Evolutionary conservation across 2,888 invertebrate species (phyloP).

Genomic region (Macrophya annulata): DNA sequence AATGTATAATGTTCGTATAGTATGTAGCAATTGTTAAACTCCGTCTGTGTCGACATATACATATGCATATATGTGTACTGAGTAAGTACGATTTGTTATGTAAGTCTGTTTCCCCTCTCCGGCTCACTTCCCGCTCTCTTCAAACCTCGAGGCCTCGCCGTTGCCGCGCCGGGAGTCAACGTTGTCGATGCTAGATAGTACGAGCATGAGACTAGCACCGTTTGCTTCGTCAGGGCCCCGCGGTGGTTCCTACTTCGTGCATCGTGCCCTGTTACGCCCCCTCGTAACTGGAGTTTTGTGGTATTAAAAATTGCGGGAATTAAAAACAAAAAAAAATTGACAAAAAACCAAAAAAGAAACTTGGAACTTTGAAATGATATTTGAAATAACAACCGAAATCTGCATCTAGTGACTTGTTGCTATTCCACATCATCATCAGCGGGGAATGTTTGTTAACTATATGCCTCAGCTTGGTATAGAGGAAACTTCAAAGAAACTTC

Average conservation of each 20-base stretch:
- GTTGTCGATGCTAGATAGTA: conserved; percentile 52
- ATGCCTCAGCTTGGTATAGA: neutral
- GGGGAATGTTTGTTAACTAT: neutral
- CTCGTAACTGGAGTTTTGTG: neutral
- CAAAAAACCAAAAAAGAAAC: neutral
- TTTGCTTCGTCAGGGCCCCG: conserved; percentile 30
- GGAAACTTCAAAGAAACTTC: neutral
- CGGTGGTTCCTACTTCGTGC: conserved; percentile 26
- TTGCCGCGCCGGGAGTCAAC: conserved; percentile 52
- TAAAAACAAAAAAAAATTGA: neutral
- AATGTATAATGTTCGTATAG: neutral
- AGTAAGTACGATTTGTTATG: conserved; percentile 51
- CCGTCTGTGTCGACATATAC: neutral
- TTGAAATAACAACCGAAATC: neutral
- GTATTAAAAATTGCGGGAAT: conserved; percentile 2
- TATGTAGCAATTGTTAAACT: conserved; percentile 35
- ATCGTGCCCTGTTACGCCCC: conserved; percentile 35
- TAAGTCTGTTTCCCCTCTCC: conserved; percentile 37
- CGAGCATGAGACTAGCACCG: conserved; percentile 50
- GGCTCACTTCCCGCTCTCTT: conserved; percentile 30
- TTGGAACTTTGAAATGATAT: neutral
- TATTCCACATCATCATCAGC: neutral
- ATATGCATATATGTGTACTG: neutral
- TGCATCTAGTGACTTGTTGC: neutral
- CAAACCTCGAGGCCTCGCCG: conserved; percentile 42